Evolutionary conservation across 2,113 vertebrate species (phyloP).

Genomic region (Alethe diademata): DNA sequence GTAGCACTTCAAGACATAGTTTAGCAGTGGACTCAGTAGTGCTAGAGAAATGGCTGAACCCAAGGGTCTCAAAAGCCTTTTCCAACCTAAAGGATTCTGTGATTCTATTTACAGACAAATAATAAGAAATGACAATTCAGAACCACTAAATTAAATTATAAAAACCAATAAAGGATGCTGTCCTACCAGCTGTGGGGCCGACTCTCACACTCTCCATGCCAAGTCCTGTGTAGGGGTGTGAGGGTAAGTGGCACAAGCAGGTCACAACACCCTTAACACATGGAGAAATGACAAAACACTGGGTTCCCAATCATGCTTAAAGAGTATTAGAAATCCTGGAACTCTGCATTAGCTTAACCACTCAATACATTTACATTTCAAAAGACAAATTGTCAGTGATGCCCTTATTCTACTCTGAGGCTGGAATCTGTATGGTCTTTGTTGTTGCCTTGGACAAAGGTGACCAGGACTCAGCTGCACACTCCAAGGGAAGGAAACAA

Average conservation of each 20-base stretch:
- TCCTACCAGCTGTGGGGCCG: background rate
- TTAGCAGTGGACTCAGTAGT: background rate
- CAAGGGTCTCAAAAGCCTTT: background rate
- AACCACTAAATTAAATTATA: background rate
- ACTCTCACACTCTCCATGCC: background rate
- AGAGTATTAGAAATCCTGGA: background rate
- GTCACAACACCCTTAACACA: background rate
- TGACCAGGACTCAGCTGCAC: background rate
- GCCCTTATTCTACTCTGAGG: background rate
- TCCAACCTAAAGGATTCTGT: background rate
- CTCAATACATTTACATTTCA: background rate
- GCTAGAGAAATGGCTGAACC: background rate
- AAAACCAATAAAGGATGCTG: background rate
- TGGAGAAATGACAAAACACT: background rate
- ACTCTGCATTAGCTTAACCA: background rate
- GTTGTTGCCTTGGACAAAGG: background rate
- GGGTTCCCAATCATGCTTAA: background rate
- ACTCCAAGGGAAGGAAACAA: background rate
- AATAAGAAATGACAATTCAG: accelerated
- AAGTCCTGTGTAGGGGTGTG: background rate
- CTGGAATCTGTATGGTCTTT: background rate
- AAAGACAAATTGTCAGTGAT: background rate
- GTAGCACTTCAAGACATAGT: background rate
- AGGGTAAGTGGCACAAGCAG: background rate
- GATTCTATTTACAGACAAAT: background rate